Base-by-base conservation (phyloP, 2,797 vertebrate species). In the Hybognathus amarus region DNA sequence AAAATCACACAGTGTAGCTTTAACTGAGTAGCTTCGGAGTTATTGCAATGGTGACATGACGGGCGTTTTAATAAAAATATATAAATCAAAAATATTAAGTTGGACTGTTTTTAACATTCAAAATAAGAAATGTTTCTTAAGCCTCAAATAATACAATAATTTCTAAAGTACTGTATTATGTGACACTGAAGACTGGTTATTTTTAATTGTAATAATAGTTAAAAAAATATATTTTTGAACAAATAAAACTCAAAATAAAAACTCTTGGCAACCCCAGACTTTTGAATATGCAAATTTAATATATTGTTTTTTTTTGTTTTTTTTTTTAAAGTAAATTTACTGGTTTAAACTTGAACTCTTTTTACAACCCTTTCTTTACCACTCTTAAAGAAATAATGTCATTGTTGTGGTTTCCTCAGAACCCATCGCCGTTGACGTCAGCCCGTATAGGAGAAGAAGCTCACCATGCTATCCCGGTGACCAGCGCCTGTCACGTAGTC, bases 401-500 rank as follows among this genome's bases (percentile, higher is more conserved):
- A 4, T 64, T 1, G 1, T 40, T 77, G 13, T 74, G 61, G 24
- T 27, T 70, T 71, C 12, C 67, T 71, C 87, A 94, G 93, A 92
- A 33, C 90, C 92, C 0, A 64, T 89, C 63, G 59, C 38, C 0
- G 66, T 74, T 1, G 88, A 91, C 0, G 87, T 90, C 83, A 94
- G 94, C 50, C 93, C 93, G 0, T 92, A 94, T 84, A 89, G 90
- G 18, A 88, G 91, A 79, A 87, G 91, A 79, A 92, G 90, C 86
- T 94, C 93, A 7, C 91, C 92, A 1, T 92, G 91, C 85, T 88
- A 90, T 18, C 89, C 90, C 5, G 89, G 90, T 0, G 90, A 90
- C 85, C 95, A 93, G 90, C 93, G 87, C 45, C 91, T 96, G 75
- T 95, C 95, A 52, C 91, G 92, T 86, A 96, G 96, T 91, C 95